Evolutionary conservation across 2,113 vertebrate genomes (phyloP).

Genomic region (Bucco capensis): DNA sequence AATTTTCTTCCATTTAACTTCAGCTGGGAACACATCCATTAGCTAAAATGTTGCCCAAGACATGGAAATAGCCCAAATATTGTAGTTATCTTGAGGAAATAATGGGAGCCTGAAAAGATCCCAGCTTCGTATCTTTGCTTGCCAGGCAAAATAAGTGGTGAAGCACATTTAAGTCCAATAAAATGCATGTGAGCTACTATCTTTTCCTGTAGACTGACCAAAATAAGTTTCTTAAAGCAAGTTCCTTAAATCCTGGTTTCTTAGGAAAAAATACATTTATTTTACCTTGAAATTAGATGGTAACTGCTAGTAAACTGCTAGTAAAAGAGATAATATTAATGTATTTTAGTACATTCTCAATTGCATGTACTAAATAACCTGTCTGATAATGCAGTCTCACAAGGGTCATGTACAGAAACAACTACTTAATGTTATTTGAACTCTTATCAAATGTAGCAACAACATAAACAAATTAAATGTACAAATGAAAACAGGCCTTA

Average conservation of each 20-base stretch:
- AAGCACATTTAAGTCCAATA: background rate
- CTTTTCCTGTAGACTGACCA: background rate
- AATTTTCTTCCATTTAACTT: constrained; percentile 51
- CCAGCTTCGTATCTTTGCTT: background rate
- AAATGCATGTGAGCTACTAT: background rate
- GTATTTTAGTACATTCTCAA: background rate
- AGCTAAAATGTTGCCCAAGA: constrained; percentile 51
- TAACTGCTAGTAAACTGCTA: background rate
- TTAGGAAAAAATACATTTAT: background rate
- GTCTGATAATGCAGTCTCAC: background rate
- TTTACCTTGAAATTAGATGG: background rate
- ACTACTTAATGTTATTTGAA: background rate
- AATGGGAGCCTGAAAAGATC: background rate
- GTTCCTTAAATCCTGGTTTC: background rate
- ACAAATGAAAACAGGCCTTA: background rate
- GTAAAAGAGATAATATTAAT: background rate
- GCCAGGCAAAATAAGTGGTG: constrained; percentile 7
- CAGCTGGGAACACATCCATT: constrained; percentile 43
- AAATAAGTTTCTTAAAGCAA: background rate
- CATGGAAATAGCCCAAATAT: constrained; percentile 39
- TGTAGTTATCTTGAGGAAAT: constrained; percentile 33
- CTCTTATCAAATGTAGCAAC: background rate
- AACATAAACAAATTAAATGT: background rate
- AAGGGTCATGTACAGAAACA: background rate
- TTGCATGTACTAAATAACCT: background rate